phyloP scores from a whole-genome alignment of 2,888 invertebrate species.

The Allophyes oxyacanthae region DNA sequence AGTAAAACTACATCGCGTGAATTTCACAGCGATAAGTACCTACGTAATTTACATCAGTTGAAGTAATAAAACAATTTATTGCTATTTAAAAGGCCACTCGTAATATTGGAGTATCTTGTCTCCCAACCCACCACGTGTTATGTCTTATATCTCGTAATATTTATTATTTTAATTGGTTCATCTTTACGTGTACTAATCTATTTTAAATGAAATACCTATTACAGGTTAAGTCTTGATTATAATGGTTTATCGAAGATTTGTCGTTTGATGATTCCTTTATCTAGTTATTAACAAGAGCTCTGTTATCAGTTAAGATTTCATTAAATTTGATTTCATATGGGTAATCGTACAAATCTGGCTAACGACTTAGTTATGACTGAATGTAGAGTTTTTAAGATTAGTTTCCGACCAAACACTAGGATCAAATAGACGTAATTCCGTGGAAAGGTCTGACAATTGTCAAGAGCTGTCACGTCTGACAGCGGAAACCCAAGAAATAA shows the following conservation, averaged over 20 bases:
- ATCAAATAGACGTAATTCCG: conserved; percentile 35
- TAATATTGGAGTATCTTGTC: conserved; percentile 2
- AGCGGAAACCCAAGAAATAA: conserved; percentile 5
- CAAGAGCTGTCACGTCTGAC: conserved; percentile 22
- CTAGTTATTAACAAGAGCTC: neutral
- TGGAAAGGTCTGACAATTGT: conserved; percentile 14
- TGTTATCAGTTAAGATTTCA: conserved; percentile 1
- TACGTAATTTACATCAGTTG: conserved; percentile 5
- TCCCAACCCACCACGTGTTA: conserved; percentile 1
- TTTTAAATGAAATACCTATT: too few relatives aligned
- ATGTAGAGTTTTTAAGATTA: conserved; percentile 21
- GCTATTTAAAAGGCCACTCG: neutral
- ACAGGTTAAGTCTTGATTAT: too few relatives aligned
- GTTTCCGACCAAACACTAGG: conserved; percentile 11
- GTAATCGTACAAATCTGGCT: conserved; percentile 7
- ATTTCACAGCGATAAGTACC: conserved; percentile 17
- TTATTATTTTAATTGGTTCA: neutral
- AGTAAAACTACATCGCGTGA: conserved; percentile 6
- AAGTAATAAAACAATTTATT: conserved; percentile 16
- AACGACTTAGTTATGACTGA: conserved; percentile 4
- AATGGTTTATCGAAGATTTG: too few relatives aligned
- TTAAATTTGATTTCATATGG: conserved; percentile 3
- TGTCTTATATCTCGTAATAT: neutral
- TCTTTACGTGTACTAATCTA: neutral
- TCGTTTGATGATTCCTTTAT: too few relatives aligned